Evolutionary conservation across 1,140 invertebrate species (phyloP).

Genomic region (Trachymyrmex cornetzi): DNA sequence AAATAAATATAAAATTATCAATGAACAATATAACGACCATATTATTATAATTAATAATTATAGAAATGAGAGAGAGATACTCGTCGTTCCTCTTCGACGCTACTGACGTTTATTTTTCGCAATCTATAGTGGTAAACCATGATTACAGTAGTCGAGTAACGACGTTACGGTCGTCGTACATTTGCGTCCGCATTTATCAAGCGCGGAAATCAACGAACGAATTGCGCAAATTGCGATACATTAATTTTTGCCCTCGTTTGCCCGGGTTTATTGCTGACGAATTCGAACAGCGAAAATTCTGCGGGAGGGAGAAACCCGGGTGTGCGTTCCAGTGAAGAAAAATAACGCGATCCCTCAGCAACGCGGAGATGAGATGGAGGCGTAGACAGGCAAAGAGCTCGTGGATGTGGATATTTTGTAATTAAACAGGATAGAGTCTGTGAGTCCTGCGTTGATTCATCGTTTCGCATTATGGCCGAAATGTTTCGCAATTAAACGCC

Average conservation of each 20-base stretch:
- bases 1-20: neutral
- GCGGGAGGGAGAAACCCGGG: neutral
- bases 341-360: constrained; percentile 62
- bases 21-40: neutral
- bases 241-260: constrained; percentile 47
- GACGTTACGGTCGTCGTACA: neutral
- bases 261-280: constrained; percentile 38
- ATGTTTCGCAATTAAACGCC: constrained; percentile 76
- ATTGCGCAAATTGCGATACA: constrained; percentile 26
- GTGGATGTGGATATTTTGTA: constrained; percentile 71
- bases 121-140: neutral
- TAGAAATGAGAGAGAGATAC: neutral
- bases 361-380: constrained; percentile 16
- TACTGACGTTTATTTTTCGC: neutral
- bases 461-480: constrained; percentile 70
- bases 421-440: constrained; percentile 76
- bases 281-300: constrained; percentile 34
- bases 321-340: constrained; percentile 32
- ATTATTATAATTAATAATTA: neutral
- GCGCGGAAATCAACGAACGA: constrained; percentile 36
- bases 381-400: neutral
- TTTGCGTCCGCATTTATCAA: constrained; percentile 33
- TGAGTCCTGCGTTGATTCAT: constrained; percentile 72
- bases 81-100: neutral
- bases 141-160: constrained; percentile 15